phyloP scores from a whole-genome alignment of 1,140 invertebrate species.

The Drosophila subobscura region DNA sequence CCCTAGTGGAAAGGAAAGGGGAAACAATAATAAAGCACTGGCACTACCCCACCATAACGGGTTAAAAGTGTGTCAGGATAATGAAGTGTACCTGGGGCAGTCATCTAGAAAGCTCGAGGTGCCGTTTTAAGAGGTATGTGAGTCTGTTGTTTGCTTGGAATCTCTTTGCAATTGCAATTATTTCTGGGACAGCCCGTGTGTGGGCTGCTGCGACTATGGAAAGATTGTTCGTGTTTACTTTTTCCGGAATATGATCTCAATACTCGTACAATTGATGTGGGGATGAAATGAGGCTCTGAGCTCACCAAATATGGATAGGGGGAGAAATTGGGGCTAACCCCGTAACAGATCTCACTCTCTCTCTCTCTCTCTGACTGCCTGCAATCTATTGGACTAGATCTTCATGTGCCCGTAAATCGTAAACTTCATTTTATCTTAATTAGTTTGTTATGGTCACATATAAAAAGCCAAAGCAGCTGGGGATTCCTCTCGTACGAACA shows the following conservation, averaged over 20 bases:
- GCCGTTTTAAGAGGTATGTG: too few species aligned
- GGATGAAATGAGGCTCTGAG: slow-evolving; percentile 8
- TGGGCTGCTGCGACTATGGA: too few species aligned
- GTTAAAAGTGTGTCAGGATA: too few species aligned
- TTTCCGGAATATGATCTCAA: neutral
- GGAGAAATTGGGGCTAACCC: slow-evolving; percentile 20
- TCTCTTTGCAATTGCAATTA: too few species aligned
- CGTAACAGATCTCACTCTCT: slow-evolving; percentile 5
- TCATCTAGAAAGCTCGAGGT: too few species aligned
- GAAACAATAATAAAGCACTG: too few species aligned
- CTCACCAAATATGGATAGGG: slow-evolving; percentile 13
- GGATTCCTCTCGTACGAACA: neutral
- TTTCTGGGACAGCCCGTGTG: too few species aligned
- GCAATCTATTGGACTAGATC: slow-evolving; percentile 13
- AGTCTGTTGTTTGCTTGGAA: too few species aligned
- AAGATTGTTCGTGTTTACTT: slow-evolving; percentile 12
- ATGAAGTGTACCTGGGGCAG: too few species aligned
- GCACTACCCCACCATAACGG: too few species aligned
- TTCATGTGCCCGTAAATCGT: slow-evolving; percentile 11
- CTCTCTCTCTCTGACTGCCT: neutral
- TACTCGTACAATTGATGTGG: slow-evolving; percentile 2
- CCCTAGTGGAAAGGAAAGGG: too few species aligned
- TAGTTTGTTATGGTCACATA: slow-evolving; percentile 46
- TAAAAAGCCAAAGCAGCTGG: slow-evolving; percentile 21
- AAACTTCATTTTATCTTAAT: slow-evolving; percentile 43